Base-by-base conservation (phyloP, 2,797 vertebrate genomes). In the Gorsachius magnificus region DNA sequence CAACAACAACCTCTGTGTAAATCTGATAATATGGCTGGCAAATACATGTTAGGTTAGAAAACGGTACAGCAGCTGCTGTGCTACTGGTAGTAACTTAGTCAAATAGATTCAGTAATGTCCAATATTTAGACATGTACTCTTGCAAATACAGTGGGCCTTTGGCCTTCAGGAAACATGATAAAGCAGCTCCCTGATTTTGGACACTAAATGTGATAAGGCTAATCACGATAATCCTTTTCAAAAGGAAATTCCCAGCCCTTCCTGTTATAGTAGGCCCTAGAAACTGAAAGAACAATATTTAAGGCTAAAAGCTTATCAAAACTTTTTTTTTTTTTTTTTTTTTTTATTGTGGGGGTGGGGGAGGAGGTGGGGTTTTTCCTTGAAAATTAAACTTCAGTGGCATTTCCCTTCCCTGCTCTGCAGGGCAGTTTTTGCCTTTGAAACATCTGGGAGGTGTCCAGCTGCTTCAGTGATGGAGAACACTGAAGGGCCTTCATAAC, bases 81-180 rank as follows among this genome's bases (percentile, higher is more conserved):
- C 84, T 89, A 75, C 76, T 91, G 72, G 92, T 95, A 95, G 94
- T 95, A 96, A 95, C 94, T 96, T 96, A 93, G 95, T 93, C 94
- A 96, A 96, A 96, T 87, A 96, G 90, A 95, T 87, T 96, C 86
- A 92, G 75, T 81, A 68, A 78, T 89, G 90, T 89, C 90, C 90
- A 97, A 94, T 96, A 92, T 96, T 96, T 97, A 95, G 89, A 93
- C 83, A 68, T 83, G 91, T 87, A 79, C 84, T 95, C 84, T 90
- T 96, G 92, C 79, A 97, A 95, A 96, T 83, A 94, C 38, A 78
- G 45, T 50, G 45, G 41, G 87, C 84, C 87, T 94, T 95, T 76
- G 54, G 76, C 79, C 54, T 83, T 86, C 88, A 91, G 89, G 43
- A 95, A 95, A 78, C 43, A 54, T 85, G 87, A 71, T 45, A 92